A percentile compares a stretch with the other conserved stretches of the same genome.
Conservation (phyloP, 1,140 invertebrate genomes). For the Pollicipes pollicipes region DNA sequence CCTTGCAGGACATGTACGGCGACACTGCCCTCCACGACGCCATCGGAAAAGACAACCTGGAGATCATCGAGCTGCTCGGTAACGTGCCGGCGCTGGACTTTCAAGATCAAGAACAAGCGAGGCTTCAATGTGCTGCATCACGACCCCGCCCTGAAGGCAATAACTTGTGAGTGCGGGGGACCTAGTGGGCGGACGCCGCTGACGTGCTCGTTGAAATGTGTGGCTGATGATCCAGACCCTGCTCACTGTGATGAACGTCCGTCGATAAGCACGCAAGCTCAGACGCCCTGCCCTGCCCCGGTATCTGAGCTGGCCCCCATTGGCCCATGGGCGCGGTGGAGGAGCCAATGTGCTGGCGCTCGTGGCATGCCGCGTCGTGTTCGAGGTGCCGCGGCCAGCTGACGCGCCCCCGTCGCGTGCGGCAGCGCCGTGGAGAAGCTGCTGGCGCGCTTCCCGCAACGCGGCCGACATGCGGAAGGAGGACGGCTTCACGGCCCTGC, state of each 20-base stretch:
- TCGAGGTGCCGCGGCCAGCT: no score
- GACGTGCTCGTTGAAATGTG: no score
- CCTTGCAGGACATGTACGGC: slow-evolving; percentile 57
- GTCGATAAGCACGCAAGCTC: no score
- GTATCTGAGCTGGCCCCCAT: no score
- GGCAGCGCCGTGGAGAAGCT: slow-evolving; percentile 50
- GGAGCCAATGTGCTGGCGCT: no score
- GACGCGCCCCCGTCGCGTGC: no score
- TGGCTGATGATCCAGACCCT: no score
- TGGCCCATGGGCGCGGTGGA: no score
- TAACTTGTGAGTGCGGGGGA: slow-evolving; percentile 47
- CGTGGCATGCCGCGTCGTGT: no score
- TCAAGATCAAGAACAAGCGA: slow-evolving; percentile 48
- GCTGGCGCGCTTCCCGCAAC: slow-evolving; percentile 45
- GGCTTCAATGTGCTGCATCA: slow-evolving; percentile 82
- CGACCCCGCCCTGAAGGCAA: slow-evolving; percentile 74
- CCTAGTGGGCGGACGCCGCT: no score
- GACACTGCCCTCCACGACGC: slow-evolving; percentile 79
- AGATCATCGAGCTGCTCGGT: slow-evolving; percentile 58
- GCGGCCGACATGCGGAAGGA: slow-evolving; percentile 73
- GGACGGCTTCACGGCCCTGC: slow-evolving; percentile 72
- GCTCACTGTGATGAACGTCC: no score
- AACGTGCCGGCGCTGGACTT: slow-evolving; percentile 43
- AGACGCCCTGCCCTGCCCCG: no score
- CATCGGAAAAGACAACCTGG: slow-evolving; percentile 59